Base-by-base conservation (phyloP, 2,113 vertebrate genomes). In the Coturnix japonica region DNA sequence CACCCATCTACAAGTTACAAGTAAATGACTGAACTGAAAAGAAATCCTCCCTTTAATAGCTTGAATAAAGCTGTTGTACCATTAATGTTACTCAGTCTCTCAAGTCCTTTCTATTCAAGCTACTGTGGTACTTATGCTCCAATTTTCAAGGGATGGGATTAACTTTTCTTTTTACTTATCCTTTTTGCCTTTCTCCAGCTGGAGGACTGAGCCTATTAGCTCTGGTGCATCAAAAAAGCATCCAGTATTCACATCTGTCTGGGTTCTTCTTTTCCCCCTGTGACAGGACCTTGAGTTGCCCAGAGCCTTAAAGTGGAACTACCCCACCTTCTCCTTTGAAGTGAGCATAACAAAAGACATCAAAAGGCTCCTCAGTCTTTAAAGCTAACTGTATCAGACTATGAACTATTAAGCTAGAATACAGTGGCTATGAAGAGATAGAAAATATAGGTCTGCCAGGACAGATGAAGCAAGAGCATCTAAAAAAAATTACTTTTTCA, bases 401-500 rank as follows among this genome's bases (percentile, higher is more conserved):
- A 92, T 37, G 81, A 79, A 70, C 67, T 94, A 94, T 80, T 92
- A 92, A 93, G 26, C 49, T 73, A 85, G 74, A 94, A 93, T 81
- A 51, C 61, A 46, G 41, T 82, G 56, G 13, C 54, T 89, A 54
- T 94, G 87, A 72, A 75, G 49, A 47, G n/a, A 61, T 3, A 76
- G 71, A 73, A 79, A 89, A 91, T 63, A 80, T 59, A 39, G 31
- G 91, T 91, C 75, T 91, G n/a, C 66, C 51, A 46, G 73, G 72
- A 35, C 46, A 76, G 49, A 77, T 82, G 81, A 87, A 95, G 65
- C 19, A 73, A 61, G 19, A 79, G 20, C 66, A 85, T 54, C 59
- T 79, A 49, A 87, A 66, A 2, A 76, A 82, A 82, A 43, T 65
- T 91, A 31, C 49, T 84, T 53, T 91, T 89, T 85, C 26, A 11